Base-by-base conservation (phyloP, 35 echinoderm and acorn worm species). In the Holothuria glaberrima region DNA sequence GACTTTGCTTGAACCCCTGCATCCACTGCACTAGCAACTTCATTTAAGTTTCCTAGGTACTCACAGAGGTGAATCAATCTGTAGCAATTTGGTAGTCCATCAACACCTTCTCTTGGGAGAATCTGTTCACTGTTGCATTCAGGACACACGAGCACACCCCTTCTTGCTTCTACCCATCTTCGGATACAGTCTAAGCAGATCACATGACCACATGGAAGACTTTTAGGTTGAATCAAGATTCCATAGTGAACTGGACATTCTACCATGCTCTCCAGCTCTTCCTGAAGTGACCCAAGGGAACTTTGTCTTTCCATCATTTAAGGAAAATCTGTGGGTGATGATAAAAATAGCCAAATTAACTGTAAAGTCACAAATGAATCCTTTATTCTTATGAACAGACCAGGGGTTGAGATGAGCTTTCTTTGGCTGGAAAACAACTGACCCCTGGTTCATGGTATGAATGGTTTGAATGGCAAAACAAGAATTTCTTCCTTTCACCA, bases 41-140 rank as follows among this genome's bases (percentile, higher is more conserved):
- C 67, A 19, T 67, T 71, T 24, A 87, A 12, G 13, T 70, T 87
- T 9, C 85, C 85, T 30, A 87, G 44, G 25, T 46, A 87, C 34
- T 87, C 85, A 59, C 85, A 87, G 2, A 87, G 85, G 20, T 25
- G 34, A 22, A 69, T 67, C 30, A 87, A 71, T 31, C 85, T 10
- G 66, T 87, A 87, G 38, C 61, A 35, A 62, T 87, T 87, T 21
- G 85, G 85, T 27, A 87, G 66, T 4, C 34, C 60, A 27, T 44
- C 85, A 17, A 87, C 85, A 46, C 85, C 85, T 4, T 50, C 66
- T 14, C 5, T 3, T 36, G 85, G 85, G 12, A 87, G 44, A 30
- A 87, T 48, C 44, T 87, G 85, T 59, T 87, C 85, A 18, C 50
- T 87, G 85, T 87, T 87, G 66, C 85, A 87, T 71, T 87, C 85